Evolutionary conservation across 2,113 vertebrate species (phyloP).

Genomic region (Hemiscyllium ocellatum): DNA sequence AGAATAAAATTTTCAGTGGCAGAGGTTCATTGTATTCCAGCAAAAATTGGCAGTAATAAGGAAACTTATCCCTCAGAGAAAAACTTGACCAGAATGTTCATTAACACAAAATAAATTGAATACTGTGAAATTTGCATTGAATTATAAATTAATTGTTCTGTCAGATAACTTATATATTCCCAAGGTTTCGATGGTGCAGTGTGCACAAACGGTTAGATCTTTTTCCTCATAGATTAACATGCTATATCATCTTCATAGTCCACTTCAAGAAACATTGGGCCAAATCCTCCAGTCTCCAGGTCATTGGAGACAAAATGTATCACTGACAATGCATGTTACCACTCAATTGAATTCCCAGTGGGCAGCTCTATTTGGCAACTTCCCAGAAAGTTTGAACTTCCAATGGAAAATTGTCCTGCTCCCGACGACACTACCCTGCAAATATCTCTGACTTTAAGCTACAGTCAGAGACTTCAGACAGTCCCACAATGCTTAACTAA

Average conservation of each 20-base stretch:
- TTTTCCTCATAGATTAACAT: not conserved
- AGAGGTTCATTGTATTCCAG: not conserved
- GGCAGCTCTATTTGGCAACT: too few relatives aligned
- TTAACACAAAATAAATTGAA: constrained; percentile 22
- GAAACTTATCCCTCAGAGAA: not conserved
- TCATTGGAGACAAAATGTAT: too few relatives aligned
- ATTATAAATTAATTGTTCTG: not conserved
- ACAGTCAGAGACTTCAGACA: too few relatives aligned
- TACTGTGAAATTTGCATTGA: not conserved
- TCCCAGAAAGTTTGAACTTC: too few relatives aligned
- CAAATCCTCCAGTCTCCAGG: too few relatives aligned
- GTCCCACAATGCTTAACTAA: too few relatives aligned
- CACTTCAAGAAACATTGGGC: not conserved
- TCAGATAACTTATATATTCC: not conserved
- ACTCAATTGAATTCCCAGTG: too few relatives aligned
- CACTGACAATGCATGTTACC: too few relatives aligned
- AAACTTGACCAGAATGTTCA: not conserved
- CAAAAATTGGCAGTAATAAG: not conserved
- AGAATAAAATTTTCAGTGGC: not conserved
- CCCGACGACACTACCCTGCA: too few relatives aligned
- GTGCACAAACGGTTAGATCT: not conserved
- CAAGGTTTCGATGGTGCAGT: not conserved
- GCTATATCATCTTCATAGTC: not conserved
- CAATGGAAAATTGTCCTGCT: too few relatives aligned
- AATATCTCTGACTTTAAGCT: too few relatives aligned